These are phyloP conservation scores for Phylloscopus collybita DNA, from an alignment of 2,797 vertebrate species.

Conservation along the genomic window DNA sequence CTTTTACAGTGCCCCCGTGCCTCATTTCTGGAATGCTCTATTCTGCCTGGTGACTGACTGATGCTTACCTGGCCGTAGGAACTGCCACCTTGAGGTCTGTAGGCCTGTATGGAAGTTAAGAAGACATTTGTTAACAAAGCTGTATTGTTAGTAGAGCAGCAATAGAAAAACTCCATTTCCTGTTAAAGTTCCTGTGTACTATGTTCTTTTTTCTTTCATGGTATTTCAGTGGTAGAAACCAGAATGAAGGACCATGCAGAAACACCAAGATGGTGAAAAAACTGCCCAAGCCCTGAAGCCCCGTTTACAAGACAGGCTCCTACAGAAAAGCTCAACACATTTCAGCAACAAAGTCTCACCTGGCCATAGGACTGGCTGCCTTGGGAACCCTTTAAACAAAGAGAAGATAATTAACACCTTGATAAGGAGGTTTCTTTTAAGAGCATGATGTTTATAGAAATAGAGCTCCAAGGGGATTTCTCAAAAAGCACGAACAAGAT, in stretches of 20 bases:
- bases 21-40: not conserved
- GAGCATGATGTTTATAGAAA: accelerated
- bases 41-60: not conserved
- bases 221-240: not conserved
- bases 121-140: not conserved
- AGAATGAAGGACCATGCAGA: not conserved
- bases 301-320: not conserved
- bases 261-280: accelerated
- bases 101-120: not conserved
- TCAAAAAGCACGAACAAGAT: not conserved
- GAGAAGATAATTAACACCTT: not conserved
- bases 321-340: not conserved
- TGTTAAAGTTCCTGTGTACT: accelerated
- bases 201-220: accelerated
- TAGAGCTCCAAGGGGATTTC: not conserved
- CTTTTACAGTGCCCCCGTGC: not conserved
- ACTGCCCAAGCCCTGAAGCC: accelerated
- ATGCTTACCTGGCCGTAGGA: slow-evolving; percentile 12
- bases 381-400: not conserved
- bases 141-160: not conserved
- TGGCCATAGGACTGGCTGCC: not conserved
- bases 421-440: not conserved
- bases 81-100: not conserved
- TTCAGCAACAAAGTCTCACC: not conserved
- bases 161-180: not conserved